Evolutionary conservation across 2,113 vertebrate species (phyloP).

Genomic region (Barnardius zonarius): DNA sequence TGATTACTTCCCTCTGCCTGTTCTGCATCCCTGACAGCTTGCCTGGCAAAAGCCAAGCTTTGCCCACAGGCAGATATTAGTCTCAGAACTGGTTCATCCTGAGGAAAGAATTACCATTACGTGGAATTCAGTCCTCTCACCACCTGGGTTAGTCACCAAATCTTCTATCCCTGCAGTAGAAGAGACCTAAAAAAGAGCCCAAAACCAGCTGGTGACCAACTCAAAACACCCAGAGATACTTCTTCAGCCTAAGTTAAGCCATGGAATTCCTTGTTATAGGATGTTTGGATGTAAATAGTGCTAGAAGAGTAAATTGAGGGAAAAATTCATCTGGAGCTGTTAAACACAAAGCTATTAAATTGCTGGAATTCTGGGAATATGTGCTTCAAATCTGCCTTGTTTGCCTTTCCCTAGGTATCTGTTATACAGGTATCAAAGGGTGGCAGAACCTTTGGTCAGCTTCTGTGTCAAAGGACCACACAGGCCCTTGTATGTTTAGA

Average conservation of each 20-base stretch:
- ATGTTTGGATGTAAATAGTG: neutral
- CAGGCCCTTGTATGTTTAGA: neutral
- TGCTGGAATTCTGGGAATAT: neutral
- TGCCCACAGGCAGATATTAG: neutral
- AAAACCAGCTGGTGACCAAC: neutral
- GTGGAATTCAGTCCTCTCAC: neutral
- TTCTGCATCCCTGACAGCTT: neutral
- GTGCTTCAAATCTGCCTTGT: neutral
- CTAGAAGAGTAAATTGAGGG: neutral
- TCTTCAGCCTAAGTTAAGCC: neutral
- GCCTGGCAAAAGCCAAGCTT: constrained; percentile 1
- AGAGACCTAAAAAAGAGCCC: neutral
- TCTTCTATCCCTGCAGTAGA: neutral
- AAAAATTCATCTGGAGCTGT: neutral
- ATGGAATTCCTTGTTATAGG: neutral
- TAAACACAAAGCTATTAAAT: neutral
- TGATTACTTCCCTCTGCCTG: constrained; percentile 55
- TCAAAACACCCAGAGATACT: neutral
- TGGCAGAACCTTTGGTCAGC: neutral
- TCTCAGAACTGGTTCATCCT: neutral
- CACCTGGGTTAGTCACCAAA: neutral
- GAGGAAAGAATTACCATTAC: neutral
- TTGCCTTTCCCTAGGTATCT: neutral
- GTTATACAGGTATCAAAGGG: neutral
- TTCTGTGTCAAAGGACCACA: neutral